Evolutionary conservation across 1,140 invertebrate species (phyloP).

Genomic region (Archivesica marissinica): DNA sequence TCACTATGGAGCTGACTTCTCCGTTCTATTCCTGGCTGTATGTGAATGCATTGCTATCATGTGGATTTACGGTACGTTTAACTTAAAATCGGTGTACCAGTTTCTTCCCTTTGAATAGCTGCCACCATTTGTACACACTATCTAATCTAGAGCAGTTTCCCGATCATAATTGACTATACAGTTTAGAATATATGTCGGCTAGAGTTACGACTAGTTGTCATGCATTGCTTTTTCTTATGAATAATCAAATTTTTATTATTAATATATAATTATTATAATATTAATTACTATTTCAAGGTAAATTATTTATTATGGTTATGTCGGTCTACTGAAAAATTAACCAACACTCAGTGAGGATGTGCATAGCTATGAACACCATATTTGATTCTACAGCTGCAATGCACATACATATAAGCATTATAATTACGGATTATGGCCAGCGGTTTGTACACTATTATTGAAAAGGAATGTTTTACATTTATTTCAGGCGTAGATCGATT

Average conservation of each 20-base stretch:
- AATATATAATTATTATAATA: too few relatives aligned
- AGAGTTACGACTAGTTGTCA: neutral
- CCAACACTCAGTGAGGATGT: too few relatives aligned
- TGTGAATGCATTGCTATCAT: slow-evolving; percentile 83
- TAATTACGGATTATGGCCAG: neutral
- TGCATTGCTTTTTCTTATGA: too few relatives aligned
- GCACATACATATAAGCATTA: neutral
- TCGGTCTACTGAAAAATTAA: too few relatives aligned
- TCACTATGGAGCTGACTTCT: slow-evolving; percentile 83
- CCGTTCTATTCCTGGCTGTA: slow-evolving; percentile 82
- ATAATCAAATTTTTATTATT: too few relatives aligned
- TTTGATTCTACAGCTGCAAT: neutral
- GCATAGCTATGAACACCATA: neutral
- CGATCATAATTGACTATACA: neutral
- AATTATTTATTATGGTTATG: too few relatives aligned
- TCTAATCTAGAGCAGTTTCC: neutral
- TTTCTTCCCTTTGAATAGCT: neutral
- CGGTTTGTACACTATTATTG: neutral
- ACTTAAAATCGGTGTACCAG: neutral
- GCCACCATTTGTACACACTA: neutral
- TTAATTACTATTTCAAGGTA: too few relatives aligned
- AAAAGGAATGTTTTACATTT: neutral
- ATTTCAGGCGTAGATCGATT: slow-evolving; percentile 84
- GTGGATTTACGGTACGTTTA: slow-evolving; percentile 84
- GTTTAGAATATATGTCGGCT: neutral